Conservation (phyloP, 2,888 invertebrate genomes). For the Nomada fucata region DNA sequence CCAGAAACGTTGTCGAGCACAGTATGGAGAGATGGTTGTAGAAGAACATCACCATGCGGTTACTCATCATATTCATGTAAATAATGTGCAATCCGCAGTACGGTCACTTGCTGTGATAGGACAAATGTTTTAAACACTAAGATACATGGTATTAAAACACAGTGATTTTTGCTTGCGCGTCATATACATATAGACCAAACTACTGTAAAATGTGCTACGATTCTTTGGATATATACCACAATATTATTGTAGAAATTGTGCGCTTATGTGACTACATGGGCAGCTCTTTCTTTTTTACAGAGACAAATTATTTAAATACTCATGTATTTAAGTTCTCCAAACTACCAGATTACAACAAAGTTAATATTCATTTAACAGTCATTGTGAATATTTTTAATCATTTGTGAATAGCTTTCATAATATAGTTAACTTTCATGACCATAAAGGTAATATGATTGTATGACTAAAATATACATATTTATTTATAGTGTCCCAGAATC, state of each 20-base stretch:
- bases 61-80: constrained; percentile 81
- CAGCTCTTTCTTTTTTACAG: constrained; percentile 52
- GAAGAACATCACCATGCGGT: constrained; percentile 79
- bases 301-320: constrained; percentile 51
- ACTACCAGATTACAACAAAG: constrained; percentile 49
- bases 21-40: constrained; percentile 80
- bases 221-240: constrained; percentile 27
- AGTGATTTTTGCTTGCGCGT: constrained; percentile 28
- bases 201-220: constrained; percentile 20
- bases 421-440: background rate
- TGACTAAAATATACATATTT: constrained; percentile 26
- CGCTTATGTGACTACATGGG: constrained; percentile 62
- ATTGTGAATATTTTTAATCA: background rate
- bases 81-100: constrained; percentile 81
- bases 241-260: constrained; percentile 41
- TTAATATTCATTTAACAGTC: background rate
- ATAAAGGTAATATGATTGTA: constrained; percentile 27
- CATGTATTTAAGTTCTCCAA: constrained; percentile 31
- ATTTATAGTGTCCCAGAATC: constrained; percentile 20
- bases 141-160: constrained; percentile 2
- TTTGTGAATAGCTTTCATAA: too few species aligned
- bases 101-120: constrained; percentile 82
- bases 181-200: constrained; percentile 12
- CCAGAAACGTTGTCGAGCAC: constrained; percentile 82
- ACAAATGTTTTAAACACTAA: constrained; percentile 78